Evolutionary conservation across 2,888 invertebrate species (phyloP).

Genomic region (Encarsia formosa): DNA sequence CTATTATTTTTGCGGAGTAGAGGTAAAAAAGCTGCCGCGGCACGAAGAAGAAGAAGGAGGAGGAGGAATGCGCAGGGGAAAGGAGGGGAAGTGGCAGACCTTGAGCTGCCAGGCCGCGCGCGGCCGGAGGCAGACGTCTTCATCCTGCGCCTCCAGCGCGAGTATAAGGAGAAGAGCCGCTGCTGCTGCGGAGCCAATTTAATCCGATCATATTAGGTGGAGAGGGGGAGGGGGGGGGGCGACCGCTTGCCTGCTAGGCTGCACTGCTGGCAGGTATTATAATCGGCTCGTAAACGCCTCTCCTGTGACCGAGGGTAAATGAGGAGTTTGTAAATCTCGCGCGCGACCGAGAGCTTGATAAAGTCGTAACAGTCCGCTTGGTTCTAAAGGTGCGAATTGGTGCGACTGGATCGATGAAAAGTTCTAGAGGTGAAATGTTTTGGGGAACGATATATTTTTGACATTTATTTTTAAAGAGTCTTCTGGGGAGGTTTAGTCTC

Average conservation of each 20-base stretch:
- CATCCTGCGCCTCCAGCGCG: constrained; percentile 40
- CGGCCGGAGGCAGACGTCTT: constrained; percentile 51
- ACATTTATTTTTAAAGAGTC: no score
- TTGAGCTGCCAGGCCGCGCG: constrained; percentile 50
- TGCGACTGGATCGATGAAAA: no score
- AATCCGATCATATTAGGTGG: constrained; percentile 28
- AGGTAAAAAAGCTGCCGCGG: constrained; percentile 28
- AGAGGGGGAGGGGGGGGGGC: neutral
- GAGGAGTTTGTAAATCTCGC: no score
- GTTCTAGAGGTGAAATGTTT: no score
- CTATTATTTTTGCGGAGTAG: constrained; percentile 47
- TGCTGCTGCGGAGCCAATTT: constrained; percentile 25
- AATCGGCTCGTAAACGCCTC: no score
- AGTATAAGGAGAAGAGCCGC: neutral
- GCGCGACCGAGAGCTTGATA: no score
- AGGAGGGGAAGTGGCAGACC: constrained; percentile 47
- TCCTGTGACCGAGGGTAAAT: no score
- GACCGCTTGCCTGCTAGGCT: neutral
- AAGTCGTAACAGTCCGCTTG: no score
- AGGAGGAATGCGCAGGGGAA: constrained; percentile 30
- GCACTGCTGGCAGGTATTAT: neutral
- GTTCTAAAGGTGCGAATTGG: no score
- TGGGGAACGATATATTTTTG: no score
- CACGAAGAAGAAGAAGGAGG: constrained; percentile 35
- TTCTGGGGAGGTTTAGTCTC: no score